These are phyloP conservation scores for Aldrovandia affinis DNA, from an alignment of 2,797 vertebrate genomes.

Conservation along the genomic window DNA sequence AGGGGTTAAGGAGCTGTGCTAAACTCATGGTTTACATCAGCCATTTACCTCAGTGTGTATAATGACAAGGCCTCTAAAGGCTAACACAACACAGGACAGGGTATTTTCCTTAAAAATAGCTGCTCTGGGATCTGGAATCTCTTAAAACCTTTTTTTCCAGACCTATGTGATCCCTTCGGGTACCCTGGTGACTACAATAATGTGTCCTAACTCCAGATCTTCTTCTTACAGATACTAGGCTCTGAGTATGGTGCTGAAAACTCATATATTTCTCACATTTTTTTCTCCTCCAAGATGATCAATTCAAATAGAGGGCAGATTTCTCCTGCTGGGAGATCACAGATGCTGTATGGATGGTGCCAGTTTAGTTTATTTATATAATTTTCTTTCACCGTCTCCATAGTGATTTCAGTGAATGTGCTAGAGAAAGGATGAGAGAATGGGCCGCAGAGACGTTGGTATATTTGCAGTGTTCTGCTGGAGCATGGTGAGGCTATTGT, in stretches of 20 bases:
- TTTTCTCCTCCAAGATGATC: constrained; percentile 4
- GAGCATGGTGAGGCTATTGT: background rate
- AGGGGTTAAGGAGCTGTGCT: background rate
- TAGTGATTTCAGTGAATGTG: constrained; percentile 29
- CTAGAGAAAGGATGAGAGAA: background rate
- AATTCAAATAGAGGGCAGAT: constrained; percentile 21
- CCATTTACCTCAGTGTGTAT: no score
- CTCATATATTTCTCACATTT: background rate
- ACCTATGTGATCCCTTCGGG: background rate
- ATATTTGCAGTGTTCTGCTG: background rate
- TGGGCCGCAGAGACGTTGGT: background rate
- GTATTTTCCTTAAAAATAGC: no score
- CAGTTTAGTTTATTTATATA: constrained; percentile 34
- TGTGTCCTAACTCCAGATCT: background rate
- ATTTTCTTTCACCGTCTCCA: constrained; percentile 25
- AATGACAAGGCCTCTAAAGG: background rate
- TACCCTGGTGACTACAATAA: background rate
- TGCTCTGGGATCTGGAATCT: background rate
- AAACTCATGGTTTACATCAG: background rate
- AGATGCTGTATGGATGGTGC: constrained; percentile 23
- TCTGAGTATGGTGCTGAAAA: background rate
- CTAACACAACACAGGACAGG: no score
- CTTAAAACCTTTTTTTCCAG: background rate
- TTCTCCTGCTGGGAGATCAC: constrained; percentile 25
- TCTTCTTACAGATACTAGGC: background rate